phyloP scores from a whole-genome alignment of 2,113 vertebrate genomes.

The Alethe castanea region DNA sequence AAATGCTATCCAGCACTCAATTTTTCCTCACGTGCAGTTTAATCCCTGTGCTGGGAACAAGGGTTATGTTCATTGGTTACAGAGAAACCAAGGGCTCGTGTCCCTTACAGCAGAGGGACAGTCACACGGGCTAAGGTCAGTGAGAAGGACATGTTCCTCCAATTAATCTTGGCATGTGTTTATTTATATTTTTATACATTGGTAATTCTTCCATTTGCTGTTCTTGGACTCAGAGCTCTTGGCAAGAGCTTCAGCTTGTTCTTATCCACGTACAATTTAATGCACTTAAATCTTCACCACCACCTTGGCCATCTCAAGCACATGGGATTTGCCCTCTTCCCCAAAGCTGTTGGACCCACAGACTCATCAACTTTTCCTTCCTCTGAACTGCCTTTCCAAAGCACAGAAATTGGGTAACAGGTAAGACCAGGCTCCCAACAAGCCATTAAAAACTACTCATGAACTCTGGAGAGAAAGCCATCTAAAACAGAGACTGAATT shows the following conservation, averaged over 20 bases:
- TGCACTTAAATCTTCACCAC: neutral
- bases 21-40: slow-evolving; percentile 9
- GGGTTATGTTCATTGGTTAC: neutral
- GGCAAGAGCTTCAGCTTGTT: neutral
- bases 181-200: slow-evolving; percentile 37
- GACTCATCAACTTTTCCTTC: neutral
- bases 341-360: neutral
- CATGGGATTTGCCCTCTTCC: neutral
- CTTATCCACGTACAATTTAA: neutral
- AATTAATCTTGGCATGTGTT: slow-evolving; percentile 45
- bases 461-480: neutral
- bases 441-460: neutral
- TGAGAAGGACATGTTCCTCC: slow-evolving; percentile 21
- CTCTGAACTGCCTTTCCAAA: neutral
- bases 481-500: neutral
- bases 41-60: neutral
- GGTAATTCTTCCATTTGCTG: slow-evolving; percentile 11
- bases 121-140: neutral
- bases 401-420: neutral
- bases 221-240: neutral
- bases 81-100: neutral
- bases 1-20: neutral
- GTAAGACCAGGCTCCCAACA: neutral
- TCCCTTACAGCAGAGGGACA: neutral
- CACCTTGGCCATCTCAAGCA: neutral